Percentiles rank a stretch among this genome's conserved stretches.
Evolutionary conservation across 2,113 vertebrate species (phyloP).

Genomic region (Alethe diademata): DNA sequence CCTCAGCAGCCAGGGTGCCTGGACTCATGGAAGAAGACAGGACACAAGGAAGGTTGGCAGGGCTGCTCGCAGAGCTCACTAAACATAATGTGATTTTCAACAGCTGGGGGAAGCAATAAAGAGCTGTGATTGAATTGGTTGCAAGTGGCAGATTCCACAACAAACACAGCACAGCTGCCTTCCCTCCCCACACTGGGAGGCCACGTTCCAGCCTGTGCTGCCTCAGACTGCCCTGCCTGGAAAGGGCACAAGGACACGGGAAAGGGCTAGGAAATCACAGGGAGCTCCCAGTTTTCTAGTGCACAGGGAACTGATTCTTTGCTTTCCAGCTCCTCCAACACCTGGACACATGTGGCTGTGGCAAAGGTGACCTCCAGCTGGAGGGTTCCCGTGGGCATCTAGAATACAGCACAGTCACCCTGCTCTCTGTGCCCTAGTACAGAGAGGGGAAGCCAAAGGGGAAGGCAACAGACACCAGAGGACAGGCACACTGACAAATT

Average conservation of each 20-base stretch:
- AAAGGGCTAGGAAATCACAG: neutral
- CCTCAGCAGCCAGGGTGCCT: neutral
- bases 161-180: neutral
- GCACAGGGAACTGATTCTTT: neutral
- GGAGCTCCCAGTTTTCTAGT: neutral
- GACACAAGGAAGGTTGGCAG: neutral
- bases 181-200: neutral
- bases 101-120: neutral
- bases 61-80: rapidly evolving
- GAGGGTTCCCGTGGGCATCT: neutral
- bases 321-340: neutral
- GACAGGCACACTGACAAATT: neutral
- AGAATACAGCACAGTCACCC: neutral
- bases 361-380: neutral
- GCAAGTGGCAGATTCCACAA: rapidly evolving
- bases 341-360: neutral
- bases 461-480: neutral
- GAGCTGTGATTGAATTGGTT: neutral
- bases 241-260: neutral
- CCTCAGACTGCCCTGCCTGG: neutral
- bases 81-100: neutral
- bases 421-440: neutral
- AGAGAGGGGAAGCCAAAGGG: neutral
- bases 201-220: neutral
- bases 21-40: neutral